Conservation (phyloP, 2,113 vertebrate genomes). For the Ginglymostoma cirratum region DNA sequence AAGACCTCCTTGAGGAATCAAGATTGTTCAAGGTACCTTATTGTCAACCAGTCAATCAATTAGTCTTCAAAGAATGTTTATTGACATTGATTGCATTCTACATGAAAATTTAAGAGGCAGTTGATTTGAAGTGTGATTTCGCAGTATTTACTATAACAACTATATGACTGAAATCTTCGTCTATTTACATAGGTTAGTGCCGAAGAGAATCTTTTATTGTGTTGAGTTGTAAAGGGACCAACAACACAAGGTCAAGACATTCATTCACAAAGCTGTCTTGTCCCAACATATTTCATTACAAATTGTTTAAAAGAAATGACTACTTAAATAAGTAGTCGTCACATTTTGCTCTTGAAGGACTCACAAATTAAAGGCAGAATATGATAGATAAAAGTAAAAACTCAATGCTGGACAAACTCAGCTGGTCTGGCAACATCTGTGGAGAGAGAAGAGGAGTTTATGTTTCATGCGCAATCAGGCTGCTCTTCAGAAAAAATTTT, state of each 20-base stretch:
- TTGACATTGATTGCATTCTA: neutral
- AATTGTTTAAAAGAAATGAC: too few species aligned
- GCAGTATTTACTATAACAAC: neutral
- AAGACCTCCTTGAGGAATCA: neutral
- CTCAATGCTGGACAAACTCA: too few species aligned
- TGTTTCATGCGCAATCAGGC: too few species aligned
- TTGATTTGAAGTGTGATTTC: neutral
- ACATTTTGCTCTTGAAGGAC: too few species aligned
- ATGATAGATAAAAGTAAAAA: too few species aligned
- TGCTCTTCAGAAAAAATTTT: too few species aligned
- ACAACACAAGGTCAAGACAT: neutral
- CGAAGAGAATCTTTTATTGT: neutral
- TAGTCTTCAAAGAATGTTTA: neutral
- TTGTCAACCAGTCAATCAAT: neutral
- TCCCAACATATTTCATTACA: too few species aligned
- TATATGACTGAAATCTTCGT: neutral
- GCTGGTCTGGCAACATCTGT: too few species aligned
- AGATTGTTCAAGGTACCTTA: neutral
- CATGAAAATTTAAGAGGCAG: neutral
- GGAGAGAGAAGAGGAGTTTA: too few species aligned
- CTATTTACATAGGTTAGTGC: neutral
- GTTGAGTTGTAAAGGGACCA: neutral
- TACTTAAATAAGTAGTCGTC: too few species aligned
- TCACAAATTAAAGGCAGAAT: too few species aligned
- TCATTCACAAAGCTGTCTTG: neutral